These are phyloP conservation scores for Sinocyclocheilus maitianheensis DNA, from an alignment of 2,113 vertebrate species.

Conservation along the genomic window DNA sequence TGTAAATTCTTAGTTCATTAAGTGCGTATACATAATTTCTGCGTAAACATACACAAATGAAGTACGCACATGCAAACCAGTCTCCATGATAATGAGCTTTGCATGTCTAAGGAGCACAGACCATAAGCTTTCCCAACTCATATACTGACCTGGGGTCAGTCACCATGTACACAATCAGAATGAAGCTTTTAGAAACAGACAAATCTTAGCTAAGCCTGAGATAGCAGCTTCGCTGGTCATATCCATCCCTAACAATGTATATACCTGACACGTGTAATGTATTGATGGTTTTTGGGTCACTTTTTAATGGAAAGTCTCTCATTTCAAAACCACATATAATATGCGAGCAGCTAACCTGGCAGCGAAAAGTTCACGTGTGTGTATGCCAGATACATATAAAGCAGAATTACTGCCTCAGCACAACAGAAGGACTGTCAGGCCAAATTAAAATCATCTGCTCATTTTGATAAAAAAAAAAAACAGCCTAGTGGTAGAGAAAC, in stretches of 20 bases:
- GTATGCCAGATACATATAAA: background rate
- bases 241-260: background rate
- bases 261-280: background rate
- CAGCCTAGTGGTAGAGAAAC: background rate
- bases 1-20: constrained; percentile 25
- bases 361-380: background rate
- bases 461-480: background rate
- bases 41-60: constrained; percentile 4
- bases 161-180: background rate
- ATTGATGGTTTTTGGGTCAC: background rate
- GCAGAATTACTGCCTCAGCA: background rate
- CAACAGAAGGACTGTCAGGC: background rate
- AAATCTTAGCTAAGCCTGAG: background rate
- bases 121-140: constrained; percentile 16
- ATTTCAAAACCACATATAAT: background rate
- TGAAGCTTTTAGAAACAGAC: constrained; percentile 12
- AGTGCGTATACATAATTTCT: background rate
- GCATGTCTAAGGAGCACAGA: constrained; percentile 15
- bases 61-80: constrained; percentile 18
- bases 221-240: background rate
- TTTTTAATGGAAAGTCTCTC: background rate
- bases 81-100: constrained; percentile 45
- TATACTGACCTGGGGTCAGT: constrained; percentile 24
- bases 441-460: constrained; percentile 1
- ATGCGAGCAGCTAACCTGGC: constrained; percentile 1